Evolutionary conservation across 2,797 vertebrate species (phyloP).

Genomic region (Sphenodon punctatus): DNA sequence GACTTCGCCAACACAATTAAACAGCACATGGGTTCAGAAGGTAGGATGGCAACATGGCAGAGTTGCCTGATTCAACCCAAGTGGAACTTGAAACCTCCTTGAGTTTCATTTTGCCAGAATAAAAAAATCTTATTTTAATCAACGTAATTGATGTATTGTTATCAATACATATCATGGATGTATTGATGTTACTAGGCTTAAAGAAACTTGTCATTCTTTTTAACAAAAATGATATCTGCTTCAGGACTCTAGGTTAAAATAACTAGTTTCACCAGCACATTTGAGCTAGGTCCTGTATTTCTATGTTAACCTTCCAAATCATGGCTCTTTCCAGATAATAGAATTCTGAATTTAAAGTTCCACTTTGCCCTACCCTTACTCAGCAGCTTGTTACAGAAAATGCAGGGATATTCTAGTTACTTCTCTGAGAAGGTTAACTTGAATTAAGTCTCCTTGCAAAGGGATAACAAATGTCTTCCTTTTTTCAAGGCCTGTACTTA

Average conservation of each 20-base stretch:
- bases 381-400: neutral
- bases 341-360: neutral
- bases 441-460: neutral
- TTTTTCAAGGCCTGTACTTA: neutral
- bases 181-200: neutral
- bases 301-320: no score
- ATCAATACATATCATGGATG: neutral
- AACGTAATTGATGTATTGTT: neutral
- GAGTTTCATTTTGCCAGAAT: neutral
- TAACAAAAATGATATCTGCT: neutral
- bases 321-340: neutral
- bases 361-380: neutral
- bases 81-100: neutral
- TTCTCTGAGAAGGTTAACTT: neutral
- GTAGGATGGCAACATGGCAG: neutral
- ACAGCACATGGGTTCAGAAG: neutral
- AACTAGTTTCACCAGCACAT: neutral
- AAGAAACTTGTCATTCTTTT: neutral
- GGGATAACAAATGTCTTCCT: neutral
- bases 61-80: neutral
- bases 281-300: neutral
- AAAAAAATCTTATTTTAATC: neutral
- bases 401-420: neutral
- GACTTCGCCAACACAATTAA: no score
- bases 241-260: neutral